Evolutionary conservation across 37 sponge, comb jelly and placozoan species (phyloP).

Genomic region (Lycopodina hypogea): DNA sequence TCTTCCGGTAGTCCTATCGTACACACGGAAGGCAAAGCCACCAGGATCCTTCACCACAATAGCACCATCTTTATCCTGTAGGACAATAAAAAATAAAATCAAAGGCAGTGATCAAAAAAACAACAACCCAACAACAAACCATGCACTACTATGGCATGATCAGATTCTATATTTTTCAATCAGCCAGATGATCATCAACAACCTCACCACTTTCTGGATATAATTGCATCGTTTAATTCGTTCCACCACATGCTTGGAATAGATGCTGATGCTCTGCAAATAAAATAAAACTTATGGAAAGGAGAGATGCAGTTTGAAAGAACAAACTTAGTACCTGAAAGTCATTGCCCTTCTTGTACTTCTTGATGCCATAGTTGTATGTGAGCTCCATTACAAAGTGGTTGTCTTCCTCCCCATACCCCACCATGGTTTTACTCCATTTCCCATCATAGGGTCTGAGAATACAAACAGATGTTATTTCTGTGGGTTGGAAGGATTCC

Average conservation of each 20-base stretch:
- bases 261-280: conserved; percentile 36
- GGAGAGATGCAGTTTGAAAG: background rate
- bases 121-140: no score
- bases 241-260: conserved; percentile 38
- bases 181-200: no score
- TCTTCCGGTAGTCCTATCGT: conserved; percentile 22
- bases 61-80: conserved; percentile 37
- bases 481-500: background rate
- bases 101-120: background rate
- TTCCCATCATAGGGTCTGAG: conserved; percentile 81
- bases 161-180: no score
- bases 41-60: conserved; percentile 59
- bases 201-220: conserved; percentile 13
- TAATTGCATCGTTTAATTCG: conserved; percentile 5
- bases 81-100: background rate
- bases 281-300: background rate
- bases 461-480: background rate
- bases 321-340: conserved; percentile 28
- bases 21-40: conserved; percentile 43
- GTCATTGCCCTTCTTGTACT: conserved; percentile 71
- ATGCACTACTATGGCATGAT: no score
- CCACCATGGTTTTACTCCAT: conserved; percentile 91
- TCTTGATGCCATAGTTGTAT: conserved; percentile 84
- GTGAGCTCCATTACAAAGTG: conserved; percentile 86
- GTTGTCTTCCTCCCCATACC: conserved; percentile 72